Conservation (phyloP, 1,140 invertebrate genomes). For the Liolophura sinensis region DNA sequence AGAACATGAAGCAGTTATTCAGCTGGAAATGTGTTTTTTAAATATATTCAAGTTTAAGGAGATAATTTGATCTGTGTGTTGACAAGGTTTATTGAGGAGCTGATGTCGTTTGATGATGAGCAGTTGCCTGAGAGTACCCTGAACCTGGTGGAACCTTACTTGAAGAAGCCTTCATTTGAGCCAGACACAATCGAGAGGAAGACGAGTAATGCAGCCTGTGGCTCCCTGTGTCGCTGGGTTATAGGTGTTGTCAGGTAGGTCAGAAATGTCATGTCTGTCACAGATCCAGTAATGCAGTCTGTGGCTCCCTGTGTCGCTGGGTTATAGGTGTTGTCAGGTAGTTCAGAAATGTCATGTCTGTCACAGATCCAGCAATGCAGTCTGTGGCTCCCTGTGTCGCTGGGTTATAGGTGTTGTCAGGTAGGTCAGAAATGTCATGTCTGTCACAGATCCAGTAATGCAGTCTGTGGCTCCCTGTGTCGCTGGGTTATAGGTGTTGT, state of each 20-base stretch:
- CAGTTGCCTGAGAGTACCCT: constrained; percentile 54
- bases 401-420: constrained; percentile 56
- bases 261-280: neutral
- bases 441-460: too few relatives aligned
- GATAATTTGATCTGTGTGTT: neutral
- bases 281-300: too few relatives aligned
- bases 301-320: too few relatives aligned
- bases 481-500: constrained; percentile 56
- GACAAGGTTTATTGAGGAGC: constrained; percentile 54
- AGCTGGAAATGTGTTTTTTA: neutral
- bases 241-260: constrained; percentile 51
- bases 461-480: constrained; percentile 52
- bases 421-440: constrained; percentile 24
- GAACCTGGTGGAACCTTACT: constrained; percentile 50
- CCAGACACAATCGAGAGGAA: constrained; percentile 48
- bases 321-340: too few relatives aligned
- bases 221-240: constrained; percentile 54
- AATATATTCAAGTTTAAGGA: neutral
- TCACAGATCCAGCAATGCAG: constrained; percentile 47
- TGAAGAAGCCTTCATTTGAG: constrained; percentile 57
- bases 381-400: constrained; percentile 51
- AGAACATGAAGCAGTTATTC: neutral
- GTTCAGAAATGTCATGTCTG: too few relatives aligned
- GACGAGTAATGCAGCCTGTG: constrained; percentile 51
- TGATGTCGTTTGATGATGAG: constrained; percentile 57